Conservation (phyloP, 37 sponge, comb jelly and placozoan species). For the Crambe crambe region DNA sequence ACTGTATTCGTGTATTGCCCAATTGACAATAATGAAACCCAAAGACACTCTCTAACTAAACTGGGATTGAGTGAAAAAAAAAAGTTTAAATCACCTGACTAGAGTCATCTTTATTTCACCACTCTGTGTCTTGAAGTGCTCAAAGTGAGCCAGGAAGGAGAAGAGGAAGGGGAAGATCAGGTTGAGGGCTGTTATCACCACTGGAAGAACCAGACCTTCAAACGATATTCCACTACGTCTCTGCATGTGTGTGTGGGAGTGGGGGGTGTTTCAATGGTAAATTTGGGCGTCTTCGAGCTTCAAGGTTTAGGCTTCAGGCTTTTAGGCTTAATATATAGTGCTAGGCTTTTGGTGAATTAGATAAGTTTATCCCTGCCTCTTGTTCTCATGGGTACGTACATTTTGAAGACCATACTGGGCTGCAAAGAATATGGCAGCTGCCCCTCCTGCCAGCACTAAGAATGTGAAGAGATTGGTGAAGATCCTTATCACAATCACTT, state of each 20-base stretch:
- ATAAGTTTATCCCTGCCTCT: too few relatives aligned
- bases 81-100: not conserved
- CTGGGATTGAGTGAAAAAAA: too few relatives aligned
- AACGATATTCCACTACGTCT: conserved; percentile 10
- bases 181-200: conserved; percentile 70
- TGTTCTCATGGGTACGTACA: too few relatives aligned
- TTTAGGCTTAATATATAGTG: too few relatives aligned
- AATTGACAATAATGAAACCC: too few relatives aligned
- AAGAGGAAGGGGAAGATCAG: conserved; percentile 67
- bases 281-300: too few relatives aligned
- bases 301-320: too few relatives aligned
- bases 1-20: too few relatives aligned
- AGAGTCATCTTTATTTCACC: not conserved
- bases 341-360: too few relatives aligned
- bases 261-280: too few relatives aligned
- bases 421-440: conserved; percentile 65
- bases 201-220: conserved; percentile 53
- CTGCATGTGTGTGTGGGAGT: too few relatives aligned
- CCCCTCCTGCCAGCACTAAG: conserved; percentile 58
- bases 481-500: conserved; percentile 49
- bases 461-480: conserved; percentile 71
- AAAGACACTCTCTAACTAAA: too few relatives aligned
- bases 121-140: conserved; percentile 72
- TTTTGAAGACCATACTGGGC: conserved; percentile 32
- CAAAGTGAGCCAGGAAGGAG: conserved; percentile 74